phyloP scores from a whole-genome alignment of 1,140 invertebrate genomes.

The Solen grandis region DNA sequence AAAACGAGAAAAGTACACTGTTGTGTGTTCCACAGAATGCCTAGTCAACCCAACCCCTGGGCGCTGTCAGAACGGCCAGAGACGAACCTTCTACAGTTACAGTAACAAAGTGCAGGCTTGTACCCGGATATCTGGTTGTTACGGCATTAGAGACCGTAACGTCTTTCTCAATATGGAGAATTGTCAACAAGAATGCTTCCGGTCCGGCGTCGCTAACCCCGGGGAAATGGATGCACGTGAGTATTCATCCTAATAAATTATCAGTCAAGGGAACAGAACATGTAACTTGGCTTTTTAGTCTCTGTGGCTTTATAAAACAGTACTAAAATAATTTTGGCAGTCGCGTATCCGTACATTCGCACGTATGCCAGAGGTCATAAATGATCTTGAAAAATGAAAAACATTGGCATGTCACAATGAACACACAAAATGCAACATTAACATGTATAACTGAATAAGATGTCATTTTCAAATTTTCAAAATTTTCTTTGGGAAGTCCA shows the following conservation, averaged over 20 bases:
- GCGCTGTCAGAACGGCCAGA: conserved; percentile 12
- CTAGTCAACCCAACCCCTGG: conserved; percentile 42
- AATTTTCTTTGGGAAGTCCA: no score
- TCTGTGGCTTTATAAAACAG: not conserved
- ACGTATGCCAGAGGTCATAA: not conserved
- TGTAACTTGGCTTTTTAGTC: not conserved
- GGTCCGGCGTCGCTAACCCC: not conserved
- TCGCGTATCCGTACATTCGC: not conserved
- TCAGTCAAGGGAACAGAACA: no score
- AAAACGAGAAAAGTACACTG: no score
- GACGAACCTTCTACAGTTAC: conserved; percentile 23
- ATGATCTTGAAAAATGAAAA: not conserved
- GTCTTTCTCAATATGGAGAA: conserved; percentile 28
- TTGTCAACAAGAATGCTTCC: conserved; percentile 16
- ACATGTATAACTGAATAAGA: no score
- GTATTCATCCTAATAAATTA: not conserved
- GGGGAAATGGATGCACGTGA: conserved; percentile 36
- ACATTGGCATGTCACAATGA: not conserved
- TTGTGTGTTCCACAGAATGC: conserved; percentile 11
- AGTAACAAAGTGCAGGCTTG: conserved; percentile 29
- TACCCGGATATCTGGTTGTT: conserved; percentile 39
- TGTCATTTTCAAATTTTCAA: no score
- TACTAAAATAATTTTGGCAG: not conserved
- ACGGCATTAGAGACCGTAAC: conserved; percentile 41
- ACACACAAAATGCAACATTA: not conserved